These are phyloP conservation scores for Delphinus delphis DNA, from an alignment of 2,113 vertebrate species.

Conservation along the genomic window DNA sequence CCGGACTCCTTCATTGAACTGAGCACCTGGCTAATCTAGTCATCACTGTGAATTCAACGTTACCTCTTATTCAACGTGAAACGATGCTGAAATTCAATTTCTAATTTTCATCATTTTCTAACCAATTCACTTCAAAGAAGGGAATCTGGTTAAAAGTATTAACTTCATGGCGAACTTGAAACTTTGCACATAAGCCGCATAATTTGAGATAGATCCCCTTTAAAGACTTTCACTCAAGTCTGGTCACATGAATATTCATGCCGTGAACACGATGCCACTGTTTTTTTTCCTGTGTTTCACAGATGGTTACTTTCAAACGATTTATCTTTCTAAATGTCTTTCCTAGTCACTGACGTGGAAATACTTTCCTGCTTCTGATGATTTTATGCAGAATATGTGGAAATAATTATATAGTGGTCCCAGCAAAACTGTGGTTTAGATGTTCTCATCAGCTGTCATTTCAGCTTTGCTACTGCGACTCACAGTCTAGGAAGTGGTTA, in stretches of 20 bases:
- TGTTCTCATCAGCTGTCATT: constrained; percentile 58
- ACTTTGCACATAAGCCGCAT: not conserved
- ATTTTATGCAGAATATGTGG: constrained; percentile 65
- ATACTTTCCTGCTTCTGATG: constrained; percentile 42
- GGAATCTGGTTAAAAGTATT: not conserved
- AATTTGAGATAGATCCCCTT: not conserved
- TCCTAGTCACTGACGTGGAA: constrained; percentile 31
- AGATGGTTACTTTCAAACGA: constrained; percentile 21
- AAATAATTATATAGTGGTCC: constrained; percentile 65
- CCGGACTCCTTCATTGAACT: not conserved
- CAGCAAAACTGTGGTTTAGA: constrained; percentile 70
- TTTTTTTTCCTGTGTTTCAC: not conserved
- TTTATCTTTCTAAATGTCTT: constrained; percentile 33
- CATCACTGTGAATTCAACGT: not conserved
- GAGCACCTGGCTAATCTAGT: not conserved
- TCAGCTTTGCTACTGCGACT: constrained; percentile 31
- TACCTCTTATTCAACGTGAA: not conserved
- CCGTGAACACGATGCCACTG: not conserved
- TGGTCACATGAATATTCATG: constrained; percentile 30
- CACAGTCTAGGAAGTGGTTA: constrained; percentile 72
- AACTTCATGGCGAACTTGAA: not conserved
- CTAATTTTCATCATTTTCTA: not conserved
- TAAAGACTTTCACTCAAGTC: not conserved
- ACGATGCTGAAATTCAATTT: constrained; percentile 18
- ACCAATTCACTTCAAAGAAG: not conserved